Evolutionary conservation across 2,797 vertebrate genomes (phyloP), one percentile per base, ranked within the genome.

Genomic region (Coracias cyanogaster): DNA sequence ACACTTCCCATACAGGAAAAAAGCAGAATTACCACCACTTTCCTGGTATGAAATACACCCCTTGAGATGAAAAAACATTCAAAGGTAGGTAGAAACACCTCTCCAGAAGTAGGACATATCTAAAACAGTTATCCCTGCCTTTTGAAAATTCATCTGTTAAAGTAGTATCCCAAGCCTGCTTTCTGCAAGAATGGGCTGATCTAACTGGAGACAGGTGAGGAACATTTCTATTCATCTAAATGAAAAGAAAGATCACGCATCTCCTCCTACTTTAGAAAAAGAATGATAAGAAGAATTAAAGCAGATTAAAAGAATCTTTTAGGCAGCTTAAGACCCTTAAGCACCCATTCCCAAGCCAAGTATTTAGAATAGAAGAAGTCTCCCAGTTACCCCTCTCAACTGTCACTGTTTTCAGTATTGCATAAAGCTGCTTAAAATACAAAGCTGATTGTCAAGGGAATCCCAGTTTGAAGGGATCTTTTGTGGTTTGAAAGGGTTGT

Each of bases 371-470:
- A 73, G 29, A 84, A 90, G 74, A 83, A 87, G 58, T 74, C 85
- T 94, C 76, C 69, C 79, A 85, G 89, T 93, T 95, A 77, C 85
- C 78, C 65, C 96, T 82, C 82, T 97, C 72, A 74, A 87, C 69
- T 81, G 87, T 83, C 82, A 69, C 85, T 52, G 72, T 88, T 95
- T 80, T 79, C 83, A 80, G 90, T 69, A 89, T 66, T 74, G 79
- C 43, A 84, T 76, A 96, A 96, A 96, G 92, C 91, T 91, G 90
- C 92, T 97, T 95, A 96, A 83, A 82, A 43, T 77, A 84, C 41
- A 95, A 96, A 97, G 95, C 93, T 92, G 89, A 95, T 94, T 90
- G 82, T 61, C 83, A 86, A 78, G 76, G 39, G 87, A 96, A 89
- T 90, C 73, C 60, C 55, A 16, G 85, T 94, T 67, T 89, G 94